Evolutionary conservation across 2,888 invertebrate genomes (phyloP).

Genomic region (Ditylenchus weischeri): DNA sequence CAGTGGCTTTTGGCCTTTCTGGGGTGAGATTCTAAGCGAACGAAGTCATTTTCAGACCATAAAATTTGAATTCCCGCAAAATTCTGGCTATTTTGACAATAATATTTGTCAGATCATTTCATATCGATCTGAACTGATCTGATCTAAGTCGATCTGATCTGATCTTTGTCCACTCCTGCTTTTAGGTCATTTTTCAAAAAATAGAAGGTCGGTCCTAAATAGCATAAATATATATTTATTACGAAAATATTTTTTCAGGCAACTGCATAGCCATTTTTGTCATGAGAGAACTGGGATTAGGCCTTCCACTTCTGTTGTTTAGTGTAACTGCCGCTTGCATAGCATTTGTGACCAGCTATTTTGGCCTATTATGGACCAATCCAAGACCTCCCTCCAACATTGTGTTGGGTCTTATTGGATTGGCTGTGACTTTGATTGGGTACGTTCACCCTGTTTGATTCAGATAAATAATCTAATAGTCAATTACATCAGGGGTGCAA

Average conservation of each 20-base stretch:
- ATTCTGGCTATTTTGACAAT: too few species aligned
- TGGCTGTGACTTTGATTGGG: neutral
- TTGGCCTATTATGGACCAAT: constrained; percentile 4
- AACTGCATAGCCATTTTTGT: constrained; percentile 10
- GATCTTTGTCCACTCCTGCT: too few species aligned
- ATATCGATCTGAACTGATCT: too few species aligned
- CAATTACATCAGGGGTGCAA: neutral
- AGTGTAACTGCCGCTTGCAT: neutral
- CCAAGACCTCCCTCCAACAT: neutral
- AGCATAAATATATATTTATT: too few species aligned
- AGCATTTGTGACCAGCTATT: neutral
- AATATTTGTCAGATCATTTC: too few species aligned
- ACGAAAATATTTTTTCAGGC: neutral
- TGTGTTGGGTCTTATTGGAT: neutral
- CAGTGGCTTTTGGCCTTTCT: too few species aligned
- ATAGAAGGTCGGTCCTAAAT: too few species aligned
- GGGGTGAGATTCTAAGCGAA: too few species aligned
- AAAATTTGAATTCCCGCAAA: too few species aligned
- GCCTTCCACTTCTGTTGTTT: constrained; percentile 1
- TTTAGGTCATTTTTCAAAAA: too few species aligned
- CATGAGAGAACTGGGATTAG: neutral
- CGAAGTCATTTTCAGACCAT: too few species aligned
- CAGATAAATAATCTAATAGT: neutral
- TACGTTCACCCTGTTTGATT: neutral
- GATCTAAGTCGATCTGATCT: too few species aligned